Conservation (phyloP, 2,888 invertebrate genomes). For the Trachelus tabidus region DNA sequence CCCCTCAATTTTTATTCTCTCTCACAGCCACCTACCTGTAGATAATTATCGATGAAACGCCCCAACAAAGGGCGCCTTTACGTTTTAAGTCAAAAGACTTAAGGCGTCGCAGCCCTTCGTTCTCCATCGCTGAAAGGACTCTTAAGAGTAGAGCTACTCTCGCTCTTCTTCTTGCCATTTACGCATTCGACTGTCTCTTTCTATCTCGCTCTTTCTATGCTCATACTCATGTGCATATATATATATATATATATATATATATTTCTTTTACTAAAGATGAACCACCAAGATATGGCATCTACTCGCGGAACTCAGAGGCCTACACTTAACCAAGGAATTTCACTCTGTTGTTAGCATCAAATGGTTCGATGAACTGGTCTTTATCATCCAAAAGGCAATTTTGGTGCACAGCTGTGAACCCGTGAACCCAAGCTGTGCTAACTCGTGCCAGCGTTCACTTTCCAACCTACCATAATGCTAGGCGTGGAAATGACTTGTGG, state of each 20-base stretch:
- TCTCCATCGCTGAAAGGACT: background rate
- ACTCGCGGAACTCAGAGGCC: background rate
- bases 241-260: too few relatives aligned
- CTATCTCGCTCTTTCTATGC: too few relatives aligned
- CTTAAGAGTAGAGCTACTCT: background rate
- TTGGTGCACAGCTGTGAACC: conserved; percentile 41
- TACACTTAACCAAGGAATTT: background rate
- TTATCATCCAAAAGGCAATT: conserved; percentile 34
- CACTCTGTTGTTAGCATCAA: background rate
- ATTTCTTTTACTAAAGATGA: too few relatives aligned
- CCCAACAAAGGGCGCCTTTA: conserved; percentile 24
- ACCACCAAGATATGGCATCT: background rate
- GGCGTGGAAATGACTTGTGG: conserved; percentile 65
- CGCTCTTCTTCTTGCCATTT: background rate
- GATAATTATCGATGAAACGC: conserved; percentile 54
- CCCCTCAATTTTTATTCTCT: conserved; percentile 26
- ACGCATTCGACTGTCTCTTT: too few relatives aligned
- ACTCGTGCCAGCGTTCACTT: conserved; percentile 3
- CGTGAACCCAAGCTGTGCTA: background rate
- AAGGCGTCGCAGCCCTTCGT: background rate
- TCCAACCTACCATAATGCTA: conserved; percentile 43
- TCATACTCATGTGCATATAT: too few relatives aligned
- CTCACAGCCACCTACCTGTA: conserved; percentile 42
- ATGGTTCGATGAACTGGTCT: background rate
- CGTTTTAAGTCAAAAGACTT: background rate